Percentiles rank a stretch among this genome's conserved stretches.
Conservation (phyloP, 2,113 vertebrate genomes). For the Tragelaphus buxtoni region DNA sequence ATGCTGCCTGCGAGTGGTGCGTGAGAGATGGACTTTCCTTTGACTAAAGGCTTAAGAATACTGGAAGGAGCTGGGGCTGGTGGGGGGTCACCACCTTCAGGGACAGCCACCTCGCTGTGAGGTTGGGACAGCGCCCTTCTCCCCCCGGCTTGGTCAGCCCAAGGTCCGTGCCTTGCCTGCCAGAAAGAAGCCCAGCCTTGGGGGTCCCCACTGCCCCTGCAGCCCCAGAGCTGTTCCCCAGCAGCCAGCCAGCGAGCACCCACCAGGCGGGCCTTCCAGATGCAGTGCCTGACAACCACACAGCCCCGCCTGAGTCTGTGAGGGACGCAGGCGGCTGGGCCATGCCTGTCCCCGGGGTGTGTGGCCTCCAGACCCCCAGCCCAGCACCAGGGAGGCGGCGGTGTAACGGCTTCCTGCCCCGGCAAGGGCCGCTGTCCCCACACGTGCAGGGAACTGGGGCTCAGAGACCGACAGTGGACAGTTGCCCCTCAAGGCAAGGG, state of each 20-base stretch:
- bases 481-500: fast-evolving
- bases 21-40: background rate
- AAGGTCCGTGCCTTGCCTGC: background rate
- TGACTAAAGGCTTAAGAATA: background rate
- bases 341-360: fast-evolving
- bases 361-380: fast-evolving
- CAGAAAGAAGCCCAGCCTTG: background rate
- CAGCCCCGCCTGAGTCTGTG: background rate
- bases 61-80: background rate
- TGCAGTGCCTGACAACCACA: fast-evolving
- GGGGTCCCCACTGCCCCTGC: background rate
- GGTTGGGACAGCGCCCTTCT: background rate
- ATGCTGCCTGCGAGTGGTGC: fast-evolving
- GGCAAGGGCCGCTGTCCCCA: background rate
- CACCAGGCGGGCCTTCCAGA: fast-evolving
- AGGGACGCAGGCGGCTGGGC: background rate
- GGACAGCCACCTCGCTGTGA: fast-evolving
- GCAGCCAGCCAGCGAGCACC: background rate
- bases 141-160: background rate
- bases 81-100: fast-evolving
- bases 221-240: background rate
- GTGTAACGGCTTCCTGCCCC: too few relatives aligned
- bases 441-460: fast-evolving
- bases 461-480: background rate
- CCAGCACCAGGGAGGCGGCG: background rate